These are phyloP conservation scores for Malaclemys terrapin DNA, from an alignment of 2,113 vertebrate genomes.

Conservation along the genomic window DNA sequence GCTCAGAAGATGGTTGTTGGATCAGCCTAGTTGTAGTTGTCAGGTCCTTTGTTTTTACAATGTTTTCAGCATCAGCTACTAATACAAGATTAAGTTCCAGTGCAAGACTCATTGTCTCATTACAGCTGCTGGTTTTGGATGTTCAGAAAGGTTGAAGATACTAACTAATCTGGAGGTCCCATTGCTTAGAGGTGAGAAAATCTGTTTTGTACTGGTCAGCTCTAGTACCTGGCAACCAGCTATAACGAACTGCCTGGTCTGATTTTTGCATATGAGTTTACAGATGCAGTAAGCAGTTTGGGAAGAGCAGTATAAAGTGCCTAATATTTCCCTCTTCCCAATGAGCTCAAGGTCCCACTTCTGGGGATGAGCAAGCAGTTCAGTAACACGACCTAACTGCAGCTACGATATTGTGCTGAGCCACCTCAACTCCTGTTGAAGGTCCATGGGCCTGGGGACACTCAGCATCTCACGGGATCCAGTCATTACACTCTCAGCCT, in stretches of 20 bases:
- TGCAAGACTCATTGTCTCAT: background rate
- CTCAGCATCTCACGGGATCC: background rate
- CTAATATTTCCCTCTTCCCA: background rate
- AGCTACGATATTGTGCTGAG: background rate
- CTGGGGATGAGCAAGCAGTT: background rate
- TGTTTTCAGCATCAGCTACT: background rate
- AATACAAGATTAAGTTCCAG: background rate
- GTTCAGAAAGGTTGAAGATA: background rate
- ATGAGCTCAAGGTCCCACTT: background rate
- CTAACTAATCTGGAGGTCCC: background rate
- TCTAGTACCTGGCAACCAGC: background rate
- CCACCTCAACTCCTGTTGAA: background rate
- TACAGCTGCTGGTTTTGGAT: background rate
- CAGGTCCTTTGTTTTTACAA: background rate
- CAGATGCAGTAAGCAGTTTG: background rate
- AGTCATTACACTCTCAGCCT: background rate
- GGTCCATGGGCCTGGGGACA: background rate
- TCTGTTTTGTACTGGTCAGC: background rate
- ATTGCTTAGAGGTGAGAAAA: fast-evolving
- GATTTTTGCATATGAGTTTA: fast-evolving
- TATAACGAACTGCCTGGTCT: background rate
- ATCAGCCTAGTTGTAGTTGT: background rate
- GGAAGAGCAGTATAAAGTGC: background rate
- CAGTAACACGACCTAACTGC: background rate
- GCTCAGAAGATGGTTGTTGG: background rate